Conservation (phyloP, 1,140 invertebrate genomes). For the Oedothorax gibbosus region DNA sequence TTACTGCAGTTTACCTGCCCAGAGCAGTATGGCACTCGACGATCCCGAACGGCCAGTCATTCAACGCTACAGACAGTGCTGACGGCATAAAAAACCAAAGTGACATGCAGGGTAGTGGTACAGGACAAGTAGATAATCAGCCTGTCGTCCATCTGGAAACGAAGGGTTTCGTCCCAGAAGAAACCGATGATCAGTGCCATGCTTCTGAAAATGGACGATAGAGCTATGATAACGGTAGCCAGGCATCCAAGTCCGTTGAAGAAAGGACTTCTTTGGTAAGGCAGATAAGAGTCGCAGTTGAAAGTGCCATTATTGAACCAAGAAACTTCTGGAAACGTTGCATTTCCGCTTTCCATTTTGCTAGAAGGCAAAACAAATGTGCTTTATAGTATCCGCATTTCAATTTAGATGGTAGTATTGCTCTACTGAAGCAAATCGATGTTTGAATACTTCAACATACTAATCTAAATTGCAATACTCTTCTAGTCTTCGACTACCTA, state of each 20-base stretch:
- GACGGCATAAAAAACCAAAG: constrained; percentile 34
- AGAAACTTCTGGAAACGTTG: too few relatives aligned
- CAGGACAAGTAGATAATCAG: constrained; percentile 28
- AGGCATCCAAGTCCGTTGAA: constrained; percentile 6
- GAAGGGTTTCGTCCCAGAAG: constrained; percentile 8
- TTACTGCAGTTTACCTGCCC: too few relatives aligned
- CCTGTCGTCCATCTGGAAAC: constrained; percentile 27
- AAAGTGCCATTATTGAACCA: too few relatives aligned
- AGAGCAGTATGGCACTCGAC: too few relatives aligned
- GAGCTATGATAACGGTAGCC: background rate
- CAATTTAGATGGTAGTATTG: too few relatives aligned
- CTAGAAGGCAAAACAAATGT: too few relatives aligned
- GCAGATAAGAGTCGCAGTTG: background rate
- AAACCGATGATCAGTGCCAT: background rate
- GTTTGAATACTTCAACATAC: too few relatives aligned
- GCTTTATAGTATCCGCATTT: too few relatives aligned
- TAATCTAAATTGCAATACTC: too few relatives aligned
- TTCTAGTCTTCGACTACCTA: too few relatives aligned
- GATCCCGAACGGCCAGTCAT: constrained; percentile 34
- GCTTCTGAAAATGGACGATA: constrained; percentile 2
- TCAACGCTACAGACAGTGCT: background rate
- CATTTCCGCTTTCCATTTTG: too few relatives aligned
- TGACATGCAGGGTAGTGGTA: constrained; percentile 16
- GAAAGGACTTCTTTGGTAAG: background rate
- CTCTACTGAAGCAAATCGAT: too few relatives aligned